Evolutionary conservation across 35 echinoderm and acorn worm genomes (phyloP), one percentile per base, ranked within the genome.

Genomic region (Patiria miniata): DNA sequence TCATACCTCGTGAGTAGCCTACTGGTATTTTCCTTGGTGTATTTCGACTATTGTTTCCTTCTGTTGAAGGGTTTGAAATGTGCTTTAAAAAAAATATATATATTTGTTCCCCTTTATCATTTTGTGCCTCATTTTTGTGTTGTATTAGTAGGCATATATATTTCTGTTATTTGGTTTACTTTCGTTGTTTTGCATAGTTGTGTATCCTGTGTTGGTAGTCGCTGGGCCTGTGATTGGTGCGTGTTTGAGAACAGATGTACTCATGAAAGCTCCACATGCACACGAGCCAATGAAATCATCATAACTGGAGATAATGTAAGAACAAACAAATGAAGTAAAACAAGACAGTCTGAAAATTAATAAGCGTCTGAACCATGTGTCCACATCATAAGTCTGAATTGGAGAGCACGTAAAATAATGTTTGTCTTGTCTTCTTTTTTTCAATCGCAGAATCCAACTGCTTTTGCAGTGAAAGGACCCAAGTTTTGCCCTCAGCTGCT

Each of bases 191-290:
- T 36, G 19, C 57, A 6, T 38, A 83, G 81, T 5, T 83, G 81
- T 83, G 81, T 58, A 59, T 57, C 81, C 18, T 83, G 81, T 65
- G 57, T 38, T 40, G 57, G 57, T 39, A 83, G 65, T 42, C 8
- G 26, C 14, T 90, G 58, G 61, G 51, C 88, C n/a, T 90, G 88
- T 90, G 60, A 90, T 18, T 90, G 88, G 88, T 90, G 88, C 78
- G 68, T 90, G 16, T 83, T 77, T 90, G 88, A 76, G 39, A 90
- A 90, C 81, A 30, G 51, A 29, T 90, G 88, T 83, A 90, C 88
- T 76, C 80, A 90, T 40, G 88, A 78, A 37, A 90, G 28, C 34
- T 36, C 61, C 14, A 36, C 61, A 14, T 69, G 61, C 7, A 0
- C 61, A 5, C 9, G 26, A 69, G 61, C 6, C 7, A 69, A 69